phyloP scores from a whole-genome alignment of 2,888 invertebrate species.

The Pogonocherus hispidulus region DNA sequence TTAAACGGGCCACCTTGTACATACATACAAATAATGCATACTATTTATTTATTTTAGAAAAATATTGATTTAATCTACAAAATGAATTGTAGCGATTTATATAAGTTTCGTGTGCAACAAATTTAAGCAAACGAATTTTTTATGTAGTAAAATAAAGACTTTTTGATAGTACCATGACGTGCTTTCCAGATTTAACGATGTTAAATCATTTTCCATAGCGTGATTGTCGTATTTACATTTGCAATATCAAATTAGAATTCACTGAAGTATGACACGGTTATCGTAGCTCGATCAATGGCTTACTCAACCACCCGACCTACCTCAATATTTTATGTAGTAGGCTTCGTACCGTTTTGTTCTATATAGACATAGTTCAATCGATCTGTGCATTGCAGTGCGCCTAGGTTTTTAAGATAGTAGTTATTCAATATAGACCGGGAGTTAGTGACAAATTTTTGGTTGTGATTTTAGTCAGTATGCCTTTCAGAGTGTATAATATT shows the following conservation, averaged over 20 bases:
- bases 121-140: neutral
- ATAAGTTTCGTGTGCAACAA: too few relatives aligned
- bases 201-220: neutral
- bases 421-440: too few relatives aligned
- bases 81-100: too few relatives aligned
- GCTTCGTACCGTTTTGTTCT: constrained; percentile 9
- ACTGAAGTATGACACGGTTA: constrained; percentile 1
- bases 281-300: constrained; percentile 12
- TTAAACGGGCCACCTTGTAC: too few relatives aligned
- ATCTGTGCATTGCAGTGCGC: neutral
- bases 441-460: too few relatives aligned
- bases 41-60: too few relatives aligned
- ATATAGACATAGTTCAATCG: neutral
- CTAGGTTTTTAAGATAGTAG: neutral
- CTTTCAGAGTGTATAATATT: too few relatives aligned
- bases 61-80: too few relatives aligned
- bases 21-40: too few relatives aligned
- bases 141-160: neutral
- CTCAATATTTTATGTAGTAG: constrained; percentile 12
- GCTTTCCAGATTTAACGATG: neutral
- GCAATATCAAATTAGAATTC: neutral
- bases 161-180: neutral
- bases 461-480: too few relatives aligned
- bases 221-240: constrained; percentile 1
- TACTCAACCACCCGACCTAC: constrained; percentile 8